Conservation (phyloP, 2,888 invertebrate genomes). For the Drosophila mimetica region DNA sequence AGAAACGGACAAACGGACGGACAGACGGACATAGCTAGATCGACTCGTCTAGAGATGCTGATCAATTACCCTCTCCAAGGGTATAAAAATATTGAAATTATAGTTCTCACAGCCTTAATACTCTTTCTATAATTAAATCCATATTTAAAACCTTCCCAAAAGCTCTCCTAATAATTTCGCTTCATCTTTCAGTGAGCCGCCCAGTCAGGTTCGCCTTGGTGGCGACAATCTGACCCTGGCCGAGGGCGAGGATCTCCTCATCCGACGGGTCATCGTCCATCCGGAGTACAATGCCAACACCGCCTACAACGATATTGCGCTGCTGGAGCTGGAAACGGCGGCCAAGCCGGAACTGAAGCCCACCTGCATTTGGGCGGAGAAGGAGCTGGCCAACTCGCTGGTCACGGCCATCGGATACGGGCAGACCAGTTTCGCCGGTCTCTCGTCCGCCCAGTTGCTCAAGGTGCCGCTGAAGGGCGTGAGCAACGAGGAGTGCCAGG, state of each 20-base stretch:
- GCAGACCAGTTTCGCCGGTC: conserved; percentile 82
- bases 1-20: no score
- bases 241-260: conserved; percentile 37
- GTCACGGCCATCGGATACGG: conserved; percentile 88
- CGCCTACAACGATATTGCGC: conserved; percentile 88
- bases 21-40: no score
- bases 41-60: no score
- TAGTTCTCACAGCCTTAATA: no score
- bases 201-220: conserved; percentile 64
- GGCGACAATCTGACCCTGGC: conserved; percentile 67
- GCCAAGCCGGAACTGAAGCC: conserved; percentile 14
- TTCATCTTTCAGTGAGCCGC: conserved; percentile 18
- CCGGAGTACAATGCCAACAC: conserved; percentile 86
- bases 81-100: no score
- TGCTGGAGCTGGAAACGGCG: conserved; percentile 85
- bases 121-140: no score
- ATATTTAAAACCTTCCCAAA: no score
- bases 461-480: conserved; percentile 56
- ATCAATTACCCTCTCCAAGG: no score
- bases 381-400: conserved; percentile 70
- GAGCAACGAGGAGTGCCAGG: conserved; percentile 32
- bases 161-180: no score
- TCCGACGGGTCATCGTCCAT: conserved; percentile 83
- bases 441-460: conserved; percentile 56
- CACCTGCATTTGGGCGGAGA: conserved; percentile 85